Conservation (phyloP, 2,888 invertebrate species). For the Melipona beecheii region DNA sequence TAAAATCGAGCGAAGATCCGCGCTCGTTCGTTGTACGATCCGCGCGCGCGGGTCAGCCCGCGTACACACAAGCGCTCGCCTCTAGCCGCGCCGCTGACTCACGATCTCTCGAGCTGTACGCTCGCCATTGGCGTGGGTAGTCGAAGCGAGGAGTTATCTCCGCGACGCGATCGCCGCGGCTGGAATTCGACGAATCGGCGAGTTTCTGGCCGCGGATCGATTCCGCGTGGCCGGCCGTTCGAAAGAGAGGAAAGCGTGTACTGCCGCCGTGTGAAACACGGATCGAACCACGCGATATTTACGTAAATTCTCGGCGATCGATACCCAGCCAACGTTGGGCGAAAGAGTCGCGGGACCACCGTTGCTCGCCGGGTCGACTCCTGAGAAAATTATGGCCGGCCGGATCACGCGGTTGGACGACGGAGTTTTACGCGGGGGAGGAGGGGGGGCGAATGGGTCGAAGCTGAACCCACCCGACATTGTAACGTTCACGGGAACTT, state of each 20-base stretch:
- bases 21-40: slow-evolving; percentile 35
- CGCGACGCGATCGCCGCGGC: slow-evolving; percentile 44
- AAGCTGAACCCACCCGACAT: no score
- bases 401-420: slow-evolving; percentile 1
- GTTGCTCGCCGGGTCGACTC: background rate
- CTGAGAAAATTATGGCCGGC: slow-evolving; percentile 5
- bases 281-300: slow-evolving; percentile 33
- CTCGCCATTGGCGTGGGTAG: slow-evolving; percentile 59
- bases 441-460: no score
- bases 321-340: background rate
- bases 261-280: slow-evolving; percentile 45
- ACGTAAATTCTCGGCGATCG: slow-evolving; percentile 29
- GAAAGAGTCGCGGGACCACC: slow-evolving; percentile 10
- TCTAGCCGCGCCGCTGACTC: slow-evolving; percentile 70
- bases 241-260: slow-evolving; percentile 28
- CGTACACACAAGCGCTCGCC: background rate
- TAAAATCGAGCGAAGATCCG: slow-evolving; percentile 79
- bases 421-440: background rate
- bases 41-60: slow-evolving; percentile 13
- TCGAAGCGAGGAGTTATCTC: slow-evolving; percentile 39
- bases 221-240: slow-evolving; percentile 16
- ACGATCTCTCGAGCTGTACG: slow-evolving; percentile 66
- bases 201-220: slow-evolving; percentile 43
- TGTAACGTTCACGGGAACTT: background rate
- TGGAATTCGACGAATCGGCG: slow-evolving; percentile 55